phyloP scores from a whole-genome alignment of 2,113 vertebrate genomes.

The Centropristis striata region DNA sequence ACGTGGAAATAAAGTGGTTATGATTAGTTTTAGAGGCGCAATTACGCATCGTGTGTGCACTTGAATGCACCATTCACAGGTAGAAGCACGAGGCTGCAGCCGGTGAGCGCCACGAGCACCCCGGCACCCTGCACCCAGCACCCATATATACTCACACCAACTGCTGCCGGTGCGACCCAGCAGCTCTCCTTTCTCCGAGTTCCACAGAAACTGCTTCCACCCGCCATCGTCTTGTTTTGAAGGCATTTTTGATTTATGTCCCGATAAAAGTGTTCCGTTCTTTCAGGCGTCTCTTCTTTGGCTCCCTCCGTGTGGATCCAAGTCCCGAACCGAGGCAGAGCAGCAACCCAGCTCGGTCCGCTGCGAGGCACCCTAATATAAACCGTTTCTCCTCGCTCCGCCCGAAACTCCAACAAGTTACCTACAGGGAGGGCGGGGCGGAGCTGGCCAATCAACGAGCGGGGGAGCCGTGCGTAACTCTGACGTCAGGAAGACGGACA shows the following conservation, averaged over 20 bases:
- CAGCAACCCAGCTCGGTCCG: slow-evolving; percentile 61
- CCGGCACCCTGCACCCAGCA: background rate
- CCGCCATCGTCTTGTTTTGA: slow-evolving; percentile 90
- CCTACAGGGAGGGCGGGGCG: slow-evolving; percentile 58
- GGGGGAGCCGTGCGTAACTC: slow-evolving; percentile 34
- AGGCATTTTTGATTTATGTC: slow-evolving; percentile 58
- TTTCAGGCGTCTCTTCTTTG: background rate
- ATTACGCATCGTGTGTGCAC: too few species aligned
- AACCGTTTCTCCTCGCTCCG: slow-evolving; percentile 68
- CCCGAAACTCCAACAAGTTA: slow-evolving; percentile 68
- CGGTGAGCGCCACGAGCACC: background rate
- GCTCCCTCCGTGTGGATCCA: slow-evolving; percentile 38
- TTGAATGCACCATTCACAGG: too few species aligned
- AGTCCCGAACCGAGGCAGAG: slow-evolving; percentile 58
- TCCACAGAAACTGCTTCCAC: slow-evolving; percentile 93
- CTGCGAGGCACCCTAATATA: slow-evolving; percentile 77
- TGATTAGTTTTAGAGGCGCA: too few species aligned
- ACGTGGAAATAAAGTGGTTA: background rate
- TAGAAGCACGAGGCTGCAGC: background rate
- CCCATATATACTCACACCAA: slow-evolving; percentile 91
- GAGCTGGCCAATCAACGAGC: slow-evolving; percentile 66
- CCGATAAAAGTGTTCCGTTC: slow-evolving; percentile 18
- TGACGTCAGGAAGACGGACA: slow-evolving; percentile 55
- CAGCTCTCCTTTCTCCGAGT: slow-evolving; percentile 92
- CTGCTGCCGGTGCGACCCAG: slow-evolving; percentile 91